These are phyloP conservation scores for Fragum fragum DNA, from an alignment of 2,888 invertebrate genomes.

Conservation along the genomic window DNA sequence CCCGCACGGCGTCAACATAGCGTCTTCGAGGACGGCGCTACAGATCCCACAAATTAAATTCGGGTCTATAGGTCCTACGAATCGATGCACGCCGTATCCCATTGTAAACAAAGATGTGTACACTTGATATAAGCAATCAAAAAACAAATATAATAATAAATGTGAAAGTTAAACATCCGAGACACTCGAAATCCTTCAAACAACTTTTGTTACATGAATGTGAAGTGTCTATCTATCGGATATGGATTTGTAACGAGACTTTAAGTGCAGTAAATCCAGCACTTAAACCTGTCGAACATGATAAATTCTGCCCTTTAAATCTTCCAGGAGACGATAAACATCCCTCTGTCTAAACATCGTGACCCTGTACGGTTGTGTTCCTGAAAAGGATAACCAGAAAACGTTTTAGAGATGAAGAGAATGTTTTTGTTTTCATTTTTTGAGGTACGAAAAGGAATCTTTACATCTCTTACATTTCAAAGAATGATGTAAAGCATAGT, in stretches of 20 bases:
- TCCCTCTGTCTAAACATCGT: background rate
- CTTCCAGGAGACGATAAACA: slow-evolving; percentile 17
- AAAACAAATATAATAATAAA: slow-evolving; percentile 25
- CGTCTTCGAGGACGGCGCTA: slow-evolving; percentile 81
- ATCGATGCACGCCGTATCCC: slow-evolving; percentile 80
- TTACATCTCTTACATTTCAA: too few species aligned
- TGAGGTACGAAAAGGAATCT: too few species aligned
- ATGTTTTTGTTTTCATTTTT: too few species aligned
- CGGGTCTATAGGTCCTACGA: slow-evolving; percentile 80
- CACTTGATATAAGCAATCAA: slow-evolving; percentile 12
- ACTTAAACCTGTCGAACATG: slow-evolving; percentile 18
- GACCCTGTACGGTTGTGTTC: background rate
- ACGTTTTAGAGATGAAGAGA: too few species aligned
- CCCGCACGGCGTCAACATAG: slow-evolving; percentile 85
- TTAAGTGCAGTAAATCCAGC: slow-evolving; percentile 20
- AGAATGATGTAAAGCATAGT: too few species aligned
- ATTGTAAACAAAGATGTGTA: slow-evolving; percentile 63
- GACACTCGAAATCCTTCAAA: slow-evolving; percentile 23
- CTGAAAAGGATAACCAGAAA: background rate
- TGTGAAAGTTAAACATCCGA: slow-evolving; percentile 21
- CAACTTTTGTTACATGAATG: slow-evolving; percentile 16
- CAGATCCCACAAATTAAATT: slow-evolving; percentile 85
- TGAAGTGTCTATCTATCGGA: slow-evolving; percentile 12
- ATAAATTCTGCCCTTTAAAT: slow-evolving; percentile 22
- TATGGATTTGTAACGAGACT: slow-evolving; percentile 10